Evolutionary conservation across 2,113 vertebrate species (phyloP).

Genomic region (Cavia aperea): DNA sequence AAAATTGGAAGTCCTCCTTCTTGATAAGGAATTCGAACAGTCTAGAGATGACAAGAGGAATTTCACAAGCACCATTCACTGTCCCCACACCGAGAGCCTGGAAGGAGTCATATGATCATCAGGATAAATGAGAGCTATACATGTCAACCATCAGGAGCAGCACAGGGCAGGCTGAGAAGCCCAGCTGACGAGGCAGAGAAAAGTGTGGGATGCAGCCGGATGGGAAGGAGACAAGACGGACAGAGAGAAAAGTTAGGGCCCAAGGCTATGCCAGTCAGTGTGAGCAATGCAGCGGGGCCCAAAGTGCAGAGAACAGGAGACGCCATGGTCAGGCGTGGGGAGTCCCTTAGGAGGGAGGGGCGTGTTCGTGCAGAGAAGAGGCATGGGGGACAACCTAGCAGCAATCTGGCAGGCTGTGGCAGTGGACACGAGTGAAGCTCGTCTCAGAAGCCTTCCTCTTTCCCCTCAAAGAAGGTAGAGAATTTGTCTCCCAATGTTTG

Average conservation of each 20-base stretch:
- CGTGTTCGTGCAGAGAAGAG: neutral
- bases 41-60: neutral
- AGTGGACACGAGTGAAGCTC: neutral
- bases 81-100: neutral
- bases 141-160: neutral
- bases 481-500: neutral
- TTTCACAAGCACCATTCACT: too few relatives aligned
- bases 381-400: too few relatives aligned
- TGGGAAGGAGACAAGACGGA: neutral
- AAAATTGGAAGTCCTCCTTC: neutral
- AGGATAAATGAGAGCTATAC: neutral
- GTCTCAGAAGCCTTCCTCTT: neutral
- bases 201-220: neutral
- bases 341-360: neutral
- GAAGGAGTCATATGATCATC: neutral
- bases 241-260: neutral
- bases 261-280: neutral
- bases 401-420: too few relatives aligned
- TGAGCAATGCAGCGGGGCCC: neutral
- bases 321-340: neutral
- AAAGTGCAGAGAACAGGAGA: neutral
- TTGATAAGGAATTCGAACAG: neutral
- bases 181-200: neutral
- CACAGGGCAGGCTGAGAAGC: accelerated
- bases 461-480: neutral